Percentiles rank a stretch among this genome's conserved stretches.
These are phyloP conservation scores for Phenacoccus solenopsis DNA, from an alignment of 1,140 invertebrate species.

Conservation along the genomic window DNA sequence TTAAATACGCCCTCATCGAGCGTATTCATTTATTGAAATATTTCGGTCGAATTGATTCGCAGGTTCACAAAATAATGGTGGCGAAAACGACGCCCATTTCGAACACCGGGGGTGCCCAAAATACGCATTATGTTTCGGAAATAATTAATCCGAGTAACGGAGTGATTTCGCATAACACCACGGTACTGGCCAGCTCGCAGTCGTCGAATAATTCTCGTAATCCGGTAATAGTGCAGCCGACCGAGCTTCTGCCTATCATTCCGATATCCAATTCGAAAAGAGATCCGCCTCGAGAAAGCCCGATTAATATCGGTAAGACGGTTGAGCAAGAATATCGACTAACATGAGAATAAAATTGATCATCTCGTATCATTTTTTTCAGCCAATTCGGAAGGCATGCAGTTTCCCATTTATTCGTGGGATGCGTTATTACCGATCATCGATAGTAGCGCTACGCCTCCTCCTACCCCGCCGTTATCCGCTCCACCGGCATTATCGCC, in stretches of 20 bases:
- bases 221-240: slow-evolving; percentile 51
- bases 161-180: neutral
- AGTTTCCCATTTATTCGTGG: slow-evolving; percentile 55
- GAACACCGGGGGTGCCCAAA: neutral
- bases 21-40: neutral
- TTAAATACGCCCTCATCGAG: neutral
- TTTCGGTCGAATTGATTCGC: neutral
- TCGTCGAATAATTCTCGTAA: slow-evolving; percentile 13
- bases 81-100: neutral
- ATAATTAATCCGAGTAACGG: neutral
- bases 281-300: slow-evolving; percentile 22
- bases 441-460: slow-evolving; percentile 35
- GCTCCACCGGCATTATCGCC: slow-evolving; percentile 40
- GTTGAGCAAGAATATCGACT: neutral
- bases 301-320: neutral
- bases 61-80: neutral
- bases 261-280: slow-evolving; percentile 30
- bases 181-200: neutral
- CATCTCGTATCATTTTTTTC: neutral
- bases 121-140: neutral
- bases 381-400: slow-evolving; percentile 19
- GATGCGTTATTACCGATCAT: slow-evolving; percentile 66
- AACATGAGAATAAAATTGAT: neutral
- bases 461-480: slow-evolving; percentile 42
- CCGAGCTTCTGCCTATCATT: slow-evolving; percentile 52